A percentile compares a stretch with the other conserved stretches of the same genome.
Evolutionary conservation across 2,113 vertebrate species (phyloP).

Genomic region (Speoplatyrhinus poulsoni): DNA sequence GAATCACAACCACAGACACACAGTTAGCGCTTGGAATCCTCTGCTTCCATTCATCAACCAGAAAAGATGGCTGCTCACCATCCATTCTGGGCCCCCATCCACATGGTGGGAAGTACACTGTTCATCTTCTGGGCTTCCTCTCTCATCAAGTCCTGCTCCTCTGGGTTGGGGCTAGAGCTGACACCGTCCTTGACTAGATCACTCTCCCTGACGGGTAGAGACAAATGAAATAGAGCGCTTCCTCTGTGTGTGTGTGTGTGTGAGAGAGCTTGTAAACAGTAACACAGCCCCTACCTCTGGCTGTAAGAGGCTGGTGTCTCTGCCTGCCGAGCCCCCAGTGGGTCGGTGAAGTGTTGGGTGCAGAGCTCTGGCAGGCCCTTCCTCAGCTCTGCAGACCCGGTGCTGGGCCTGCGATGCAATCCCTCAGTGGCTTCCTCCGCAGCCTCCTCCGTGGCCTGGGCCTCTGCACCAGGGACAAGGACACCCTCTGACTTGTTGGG

Average conservation of each 20-base stretch:
- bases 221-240: background rate
- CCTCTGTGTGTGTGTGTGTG: background rate
- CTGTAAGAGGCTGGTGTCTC: conserved; percentile 60
- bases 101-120: conserved; percentile 96
- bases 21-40: background rate
- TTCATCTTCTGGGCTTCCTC: conserved; percentile 99
- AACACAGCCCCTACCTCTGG: conserved; percentile 50
- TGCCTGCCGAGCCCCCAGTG: background rate
- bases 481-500: too few species aligned
- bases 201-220: conserved; percentile 75
- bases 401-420: too few species aligned
- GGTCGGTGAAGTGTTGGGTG: too few species aligned
- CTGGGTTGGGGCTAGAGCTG: conserved; percentile 79
- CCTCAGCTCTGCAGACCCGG: too few species aligned
- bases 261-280: background rate
- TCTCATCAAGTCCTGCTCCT: conserved; percentile 90
- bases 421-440: too few species aligned
- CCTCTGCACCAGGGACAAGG: too few species aligned
- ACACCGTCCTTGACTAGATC: conserved; percentile 86
- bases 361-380: too few species aligned
- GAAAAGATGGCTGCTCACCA: conserved; percentile 75
- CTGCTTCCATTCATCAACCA: background rate
- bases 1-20: conserved; percentile 48
- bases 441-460: too few species aligned
- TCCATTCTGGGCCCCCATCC: conserved; percentile 97